Evolutionary conservation across 1,140 invertebrate species (phyloP).

Genomic region (Zaprionus tsacasi): DNA sequence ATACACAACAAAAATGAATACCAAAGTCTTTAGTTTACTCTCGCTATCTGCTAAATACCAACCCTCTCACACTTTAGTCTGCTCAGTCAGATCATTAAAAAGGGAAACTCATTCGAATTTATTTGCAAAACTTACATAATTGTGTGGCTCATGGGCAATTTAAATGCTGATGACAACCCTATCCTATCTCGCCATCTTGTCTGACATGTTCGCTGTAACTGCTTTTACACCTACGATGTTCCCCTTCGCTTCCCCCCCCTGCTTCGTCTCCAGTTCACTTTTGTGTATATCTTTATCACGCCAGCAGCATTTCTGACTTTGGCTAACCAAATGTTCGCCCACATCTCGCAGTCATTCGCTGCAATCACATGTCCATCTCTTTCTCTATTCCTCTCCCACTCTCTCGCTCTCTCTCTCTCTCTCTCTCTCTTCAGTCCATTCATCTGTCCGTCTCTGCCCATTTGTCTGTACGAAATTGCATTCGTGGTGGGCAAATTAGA

Average conservation of each 20-base stretch:
- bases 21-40: too few species aligned
- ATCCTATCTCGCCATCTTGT: too few species aligned
- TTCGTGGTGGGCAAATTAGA: slow-evolving; percentile 62
- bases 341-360: slow-evolving; percentile 6
- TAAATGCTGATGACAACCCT: background rate
- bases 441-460: slow-evolving; percentile 7
- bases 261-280: background rate
- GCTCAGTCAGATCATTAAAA: too few species aligned
- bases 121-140: background rate
- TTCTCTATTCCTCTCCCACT: background rate
- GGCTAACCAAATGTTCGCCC: slow-evolving; percentile 2
- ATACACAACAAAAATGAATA: too few species aligned
- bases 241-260: too few species aligned
- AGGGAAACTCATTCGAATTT: background rate
- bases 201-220: background rate
- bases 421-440: background rate
- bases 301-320: background rate
- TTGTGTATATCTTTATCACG: background rate
- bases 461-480: slow-evolving; percentile 64
- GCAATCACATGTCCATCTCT: background rate
- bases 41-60: too few species aligned
- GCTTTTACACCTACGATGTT: background rate
- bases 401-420: background rate
- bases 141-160: background rate
- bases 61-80: too few species aligned